Evolutionary conservation across 2,888 invertebrate genomes (phyloP), one percentile per base, ranked within the genome.

Genomic region (Aproaerema taeniolella): DNA sequence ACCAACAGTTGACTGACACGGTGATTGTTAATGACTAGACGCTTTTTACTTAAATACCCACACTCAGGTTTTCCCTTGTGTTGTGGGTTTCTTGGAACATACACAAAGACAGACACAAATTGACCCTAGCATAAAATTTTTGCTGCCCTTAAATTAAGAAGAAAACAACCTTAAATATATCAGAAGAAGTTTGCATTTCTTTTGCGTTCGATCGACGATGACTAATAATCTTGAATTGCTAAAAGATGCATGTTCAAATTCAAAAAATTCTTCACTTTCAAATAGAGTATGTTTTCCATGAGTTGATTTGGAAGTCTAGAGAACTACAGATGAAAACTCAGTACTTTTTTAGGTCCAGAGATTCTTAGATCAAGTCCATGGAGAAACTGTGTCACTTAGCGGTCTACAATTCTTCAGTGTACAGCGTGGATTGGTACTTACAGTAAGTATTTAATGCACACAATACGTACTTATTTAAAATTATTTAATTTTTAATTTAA

Each of bases 331-430:
- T 8, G 20, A 20, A 6, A 20, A 6, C 4, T 20, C 8, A 4
- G 20, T 20, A 20, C 20, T 15, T 29, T 72, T 68, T 9, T 63
- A 90, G 90, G 81, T 91, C 25, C 88, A 88, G 53, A 82, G 91
- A 34, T 85, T 91, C 40, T 71, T 90, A 31, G 87, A 89, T 38
- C 90, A 91, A 70, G 87, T 91, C 45, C 87, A 89, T 40, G 85
- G 87, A 1, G 86, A 88, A 36, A 88, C 85, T 1, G 73, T 89
- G 0, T 79, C 85, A 1, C 52, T 90, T 28, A 88, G 85, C 1
- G 89, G 89, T 1, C 65, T 89, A 12, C 79, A 87, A 47, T 89
- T 89, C 47, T 90, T 90, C 55, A 74, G 80, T 6, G 85, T 89
- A 1, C 89, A 88, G 39, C 79, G 89, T 2, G 89, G 88, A 43